Percentiles rank a stretch among this genome's conserved stretches.
phyloP scores from a whole-genome alignment of 2,797 vertebrate genomes.

The Sebastolobus altivelis region DNA sequence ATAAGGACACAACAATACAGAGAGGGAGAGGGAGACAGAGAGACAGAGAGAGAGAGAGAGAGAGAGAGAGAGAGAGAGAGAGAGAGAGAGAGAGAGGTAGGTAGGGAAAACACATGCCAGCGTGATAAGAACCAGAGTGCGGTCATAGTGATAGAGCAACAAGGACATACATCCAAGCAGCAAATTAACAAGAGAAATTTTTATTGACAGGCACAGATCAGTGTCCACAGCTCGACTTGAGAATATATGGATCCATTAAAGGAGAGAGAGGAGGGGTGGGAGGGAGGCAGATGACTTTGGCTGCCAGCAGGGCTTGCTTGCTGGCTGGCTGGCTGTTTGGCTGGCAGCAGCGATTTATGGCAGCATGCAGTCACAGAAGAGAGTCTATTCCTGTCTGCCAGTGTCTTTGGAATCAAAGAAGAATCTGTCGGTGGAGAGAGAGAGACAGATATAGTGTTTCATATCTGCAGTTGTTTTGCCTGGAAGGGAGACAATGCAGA shows the following conservation, averaged over 20 bases:
- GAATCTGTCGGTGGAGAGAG: conserved; percentile 44
- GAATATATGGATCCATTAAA: conserved; percentile 66
- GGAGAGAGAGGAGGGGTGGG: conserved; percentile 41
- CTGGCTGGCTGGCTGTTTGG: conserved; percentile 48
- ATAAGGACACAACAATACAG: conserved; percentile 41
- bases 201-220: conserved; percentile 59
- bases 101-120: conserved; percentile 31
- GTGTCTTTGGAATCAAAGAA: conserved; percentile 79
- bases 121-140: conserved; percentile 33
- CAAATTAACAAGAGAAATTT: conserved; percentile 53
- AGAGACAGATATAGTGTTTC: conserved; percentile 64
- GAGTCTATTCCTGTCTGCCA: conserved; percentile 84
- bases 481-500: conserved; percentile 47
- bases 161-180: conserved; percentile 60
- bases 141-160: conserved; percentile 16
- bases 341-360: conserved; percentile 77
- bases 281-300: conserved; percentile 42
- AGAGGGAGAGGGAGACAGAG: conserved; percentile 1
- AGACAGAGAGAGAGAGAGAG: neutral
- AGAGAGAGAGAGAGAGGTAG: neutral
- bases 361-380: conserved; percentile 64
- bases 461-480: conserved; percentile 57
- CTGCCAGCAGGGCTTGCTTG: conserved; percentile 57
- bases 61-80: neutral
- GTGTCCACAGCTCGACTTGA: conserved; percentile 49